A percentile compares a stretch with the other conserved stretches of the same genome.
Evolutionary conservation across 2,113 vertebrate species (phyloP).

Genomic region (Trinectes maculatus): DNA sequence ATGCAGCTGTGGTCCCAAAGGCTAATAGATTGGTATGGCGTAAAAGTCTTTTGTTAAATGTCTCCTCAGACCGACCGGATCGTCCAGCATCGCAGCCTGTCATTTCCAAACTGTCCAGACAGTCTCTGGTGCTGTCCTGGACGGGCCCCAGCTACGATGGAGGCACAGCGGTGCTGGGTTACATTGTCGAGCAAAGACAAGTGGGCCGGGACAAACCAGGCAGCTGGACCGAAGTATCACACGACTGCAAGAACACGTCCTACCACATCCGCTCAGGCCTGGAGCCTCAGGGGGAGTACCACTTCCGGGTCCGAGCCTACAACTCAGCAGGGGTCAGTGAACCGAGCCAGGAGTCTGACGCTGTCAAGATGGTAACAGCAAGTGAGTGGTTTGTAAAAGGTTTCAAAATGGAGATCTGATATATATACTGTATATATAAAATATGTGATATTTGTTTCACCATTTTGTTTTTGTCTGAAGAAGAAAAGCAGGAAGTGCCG

Average conservation of each 20-base stretch:
- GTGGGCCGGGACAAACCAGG: slow-evolving; percentile 17
- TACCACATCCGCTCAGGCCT: slow-evolving; percentile 74
- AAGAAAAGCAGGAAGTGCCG: slow-evolving; percentile 54
- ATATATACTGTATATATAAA: background rate
- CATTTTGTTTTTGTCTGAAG: slow-evolving; percentile 44
- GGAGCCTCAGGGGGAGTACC: slow-evolving; percentile 71
- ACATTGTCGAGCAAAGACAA: slow-evolving; percentile 75
- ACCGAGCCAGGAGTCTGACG: slow-evolving; percentile 75
- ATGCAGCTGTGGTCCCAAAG: background rate
- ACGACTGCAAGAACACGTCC: slow-evolving; percentile 78
- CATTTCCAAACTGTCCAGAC: slow-evolving; percentile 71
- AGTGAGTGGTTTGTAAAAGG: slow-evolving; percentile 66
- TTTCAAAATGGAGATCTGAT: background rate
- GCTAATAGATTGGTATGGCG: too few relatives aligned
- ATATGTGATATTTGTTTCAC: background rate
- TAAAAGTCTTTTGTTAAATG: background rate
- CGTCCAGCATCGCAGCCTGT: slow-evolving; percentile 80
- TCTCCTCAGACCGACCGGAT: slow-evolving; percentile 75
- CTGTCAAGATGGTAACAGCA: slow-evolving; percentile 71
- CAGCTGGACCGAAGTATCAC: slow-evolving; percentile 72
- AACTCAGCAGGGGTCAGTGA: slow-evolving; percentile 80
- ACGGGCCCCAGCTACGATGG: slow-evolving; percentile 83
- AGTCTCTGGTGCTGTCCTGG: slow-evolving; percentile 84
- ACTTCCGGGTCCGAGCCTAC: slow-evolving; percentile 81
- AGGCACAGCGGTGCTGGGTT: slow-evolving; percentile 80